Conservation (phyloP, 2,888 invertebrate genomes). For the Melipona bicolor region DNA sequence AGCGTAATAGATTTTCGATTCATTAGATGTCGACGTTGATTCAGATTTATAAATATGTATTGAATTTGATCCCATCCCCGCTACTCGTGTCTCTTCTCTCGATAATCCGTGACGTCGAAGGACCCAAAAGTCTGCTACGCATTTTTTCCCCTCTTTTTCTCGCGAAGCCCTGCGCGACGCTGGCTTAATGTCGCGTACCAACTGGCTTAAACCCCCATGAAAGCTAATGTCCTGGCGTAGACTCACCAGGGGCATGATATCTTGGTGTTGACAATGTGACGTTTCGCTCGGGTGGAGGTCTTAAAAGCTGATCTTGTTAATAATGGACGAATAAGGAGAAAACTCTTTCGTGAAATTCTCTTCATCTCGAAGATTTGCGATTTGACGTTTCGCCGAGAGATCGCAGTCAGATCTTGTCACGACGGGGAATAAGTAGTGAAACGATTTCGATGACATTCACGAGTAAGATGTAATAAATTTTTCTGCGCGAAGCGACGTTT, state of each 20-base stretch:
- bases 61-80: too few relatives aligned
- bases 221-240: constrained; percentile 48
- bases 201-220: constrained; percentile 17
- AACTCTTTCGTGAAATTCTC: not conserved
- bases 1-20: too few relatives aligned
- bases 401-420: not conserved
- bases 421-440: not conserved
- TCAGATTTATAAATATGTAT: too few relatives aligned
- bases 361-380: not conserved
- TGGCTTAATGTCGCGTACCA: constrained; percentile 60
- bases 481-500: accelerated
- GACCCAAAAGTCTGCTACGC: constrained; percentile 11
- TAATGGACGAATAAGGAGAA: too few relatives aligned
- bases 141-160: constrained; percentile 28
- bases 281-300: not conserved
- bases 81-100: not conserved
- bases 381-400: not conserved
- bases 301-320: too few relatives aligned
- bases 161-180: not conserved
- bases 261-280: not conserved
- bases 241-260: not conserved
- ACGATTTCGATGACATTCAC: not conserved
- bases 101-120: constrained; percentile 51
- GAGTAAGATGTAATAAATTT: not conserved
- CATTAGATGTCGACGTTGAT: too few relatives aligned